Evolutionary conservation across 92 coral and sea anemone species (phyloP).

Genomic region (Zoanthus solanderi): DNA sequence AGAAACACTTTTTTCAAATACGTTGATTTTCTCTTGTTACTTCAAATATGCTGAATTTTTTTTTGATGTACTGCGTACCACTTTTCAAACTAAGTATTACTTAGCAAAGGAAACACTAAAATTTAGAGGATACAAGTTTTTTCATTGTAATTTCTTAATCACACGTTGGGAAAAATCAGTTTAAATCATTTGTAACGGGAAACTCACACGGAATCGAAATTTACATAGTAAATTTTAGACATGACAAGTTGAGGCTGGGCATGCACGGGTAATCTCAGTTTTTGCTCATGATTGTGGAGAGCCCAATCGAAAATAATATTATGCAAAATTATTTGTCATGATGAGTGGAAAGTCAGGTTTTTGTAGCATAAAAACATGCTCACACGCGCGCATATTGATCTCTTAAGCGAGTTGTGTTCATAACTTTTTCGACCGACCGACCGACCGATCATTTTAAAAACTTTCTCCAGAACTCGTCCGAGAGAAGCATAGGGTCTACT

Average conservation of each 20-base stretch:
- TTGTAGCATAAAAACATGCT: background rate
- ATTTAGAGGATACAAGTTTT: conserved; percentile 28
- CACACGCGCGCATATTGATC: background rate
- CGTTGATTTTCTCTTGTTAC: background rate
- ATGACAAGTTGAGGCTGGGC: background rate
- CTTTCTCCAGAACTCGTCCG: background rate
- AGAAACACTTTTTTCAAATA: background rate
- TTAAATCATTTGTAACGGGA: background rate
- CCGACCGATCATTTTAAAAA: background rate
- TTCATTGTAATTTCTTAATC: background rate
- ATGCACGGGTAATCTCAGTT: background rate
- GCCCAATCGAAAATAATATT: background rate
- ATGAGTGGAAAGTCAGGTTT: background rate
- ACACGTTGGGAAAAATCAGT: background rate
- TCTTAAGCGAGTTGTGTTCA: background rate
- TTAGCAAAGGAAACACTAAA: background rate
- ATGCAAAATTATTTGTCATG: background rate
- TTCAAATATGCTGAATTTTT: background rate
- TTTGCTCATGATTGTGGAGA: background rate
- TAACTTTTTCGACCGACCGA: background rate
- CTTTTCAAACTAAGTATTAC: background rate
- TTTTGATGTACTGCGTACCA: conserved; percentile 3
- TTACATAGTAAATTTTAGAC: background rate
- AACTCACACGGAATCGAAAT: background rate
- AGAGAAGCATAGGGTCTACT: background rate